These are phyloP conservation scores for Acrocephalus scirpaceus DNA, from an alignment of 2,797 vertebrate species.

Conservation along the genomic window DNA sequence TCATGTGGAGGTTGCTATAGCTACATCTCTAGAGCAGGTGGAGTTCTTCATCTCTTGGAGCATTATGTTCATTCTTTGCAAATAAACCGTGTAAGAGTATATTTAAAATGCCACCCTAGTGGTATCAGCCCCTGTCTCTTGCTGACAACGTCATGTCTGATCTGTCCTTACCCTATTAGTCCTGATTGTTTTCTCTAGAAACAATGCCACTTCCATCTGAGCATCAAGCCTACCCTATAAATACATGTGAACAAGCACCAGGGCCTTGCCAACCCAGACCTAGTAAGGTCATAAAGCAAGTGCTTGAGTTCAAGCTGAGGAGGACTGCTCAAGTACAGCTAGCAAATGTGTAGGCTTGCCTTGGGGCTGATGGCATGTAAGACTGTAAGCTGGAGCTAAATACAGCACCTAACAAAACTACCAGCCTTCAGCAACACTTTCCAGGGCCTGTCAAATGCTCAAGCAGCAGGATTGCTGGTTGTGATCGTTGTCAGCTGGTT, in stretches of 20 bases:
- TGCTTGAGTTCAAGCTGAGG: not conserved
- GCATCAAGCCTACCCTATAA: not conserved
- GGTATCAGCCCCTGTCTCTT: not conserved
- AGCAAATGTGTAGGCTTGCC: not conserved
- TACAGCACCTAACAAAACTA: not conserved
- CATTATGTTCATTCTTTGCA: conserved; percentile 46
- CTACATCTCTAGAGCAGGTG: conserved; percentile 63
- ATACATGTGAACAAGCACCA: accelerated
- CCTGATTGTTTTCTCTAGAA: not conserved
- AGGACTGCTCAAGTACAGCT: not conserved
- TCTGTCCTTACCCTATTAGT: not conserved
- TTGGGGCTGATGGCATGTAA: not conserved
- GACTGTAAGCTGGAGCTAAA: not conserved
- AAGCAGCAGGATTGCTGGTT: not conserved
- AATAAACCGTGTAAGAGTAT: conserved; percentile 3
- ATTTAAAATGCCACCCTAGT: conserved; percentile 9
- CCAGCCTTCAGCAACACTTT: not conserved
- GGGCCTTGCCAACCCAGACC: not conserved
- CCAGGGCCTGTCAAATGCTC: not conserved
- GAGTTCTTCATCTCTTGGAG: conserved; percentile 42
- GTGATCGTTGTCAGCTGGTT: not conserved
- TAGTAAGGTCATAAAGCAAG: not conserved
- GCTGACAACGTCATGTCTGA: not conserved
- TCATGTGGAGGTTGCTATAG: conserved; percentile 68
- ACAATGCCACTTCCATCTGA: not conserved